Evolutionary conservation across 2,888 invertebrate genomes (phyloP).

Genomic region (Argyresthia goedartella): DNA sequence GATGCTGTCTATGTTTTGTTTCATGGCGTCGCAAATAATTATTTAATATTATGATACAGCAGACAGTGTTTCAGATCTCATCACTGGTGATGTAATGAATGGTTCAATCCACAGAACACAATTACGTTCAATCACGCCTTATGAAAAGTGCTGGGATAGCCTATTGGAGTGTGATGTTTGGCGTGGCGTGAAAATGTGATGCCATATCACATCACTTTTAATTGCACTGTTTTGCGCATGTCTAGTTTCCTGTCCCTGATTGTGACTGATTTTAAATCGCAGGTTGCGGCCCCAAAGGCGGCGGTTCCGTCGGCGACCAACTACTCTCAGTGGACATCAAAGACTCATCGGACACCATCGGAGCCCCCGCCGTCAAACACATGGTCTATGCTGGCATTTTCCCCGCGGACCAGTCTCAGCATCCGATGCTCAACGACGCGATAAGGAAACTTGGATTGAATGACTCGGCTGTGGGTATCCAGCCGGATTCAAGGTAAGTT

Average conservation of each 20-base stretch:
- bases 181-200: no score
- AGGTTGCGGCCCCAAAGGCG: slow-evolving; percentile 60
- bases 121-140: no score
- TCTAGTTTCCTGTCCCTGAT: not conserved
- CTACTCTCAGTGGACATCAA: slow-evolving; percentile 38
- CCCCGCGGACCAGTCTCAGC: slow-evolving; percentile 91
- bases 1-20: no score
- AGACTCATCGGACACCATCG: slow-evolving; percentile 20
- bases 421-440: slow-evolving; percentile 79
- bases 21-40: no score
- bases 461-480: slow-evolving; percentile 91
- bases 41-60: no score
- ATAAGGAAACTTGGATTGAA: slow-evolving; percentile 94
- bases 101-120: no score
- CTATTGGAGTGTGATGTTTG: no score
- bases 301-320: slow-evolving; percentile 57
- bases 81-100: no score
- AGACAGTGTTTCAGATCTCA: no score
- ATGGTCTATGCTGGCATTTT: slow-evolving; percentile 77
- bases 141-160: no score
- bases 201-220: no score
- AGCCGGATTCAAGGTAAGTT: slow-evolving; percentile 81
- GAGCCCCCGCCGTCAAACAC: slow-evolving; percentile 42
- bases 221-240: no score
- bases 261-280: slow-evolving; percentile 7